Base-by-base conservation (phyloP, 2,888 invertebrate species). In the Gisinianus flammeolus region DNA sequence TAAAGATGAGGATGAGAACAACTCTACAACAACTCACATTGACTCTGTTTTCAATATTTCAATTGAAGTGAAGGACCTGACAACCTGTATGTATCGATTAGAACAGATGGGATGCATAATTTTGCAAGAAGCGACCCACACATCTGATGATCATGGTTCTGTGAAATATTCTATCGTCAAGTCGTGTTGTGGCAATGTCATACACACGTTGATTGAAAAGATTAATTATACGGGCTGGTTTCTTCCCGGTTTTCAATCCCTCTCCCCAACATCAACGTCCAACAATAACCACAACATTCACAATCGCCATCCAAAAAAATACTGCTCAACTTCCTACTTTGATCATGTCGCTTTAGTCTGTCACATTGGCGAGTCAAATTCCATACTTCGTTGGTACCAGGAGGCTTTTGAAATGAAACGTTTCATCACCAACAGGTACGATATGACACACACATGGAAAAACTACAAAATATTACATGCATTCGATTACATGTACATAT, bases 301-400 rank as follows among this genome's bases (percentile, higher is more conserved):
- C 62, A 24, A 54, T 10, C 12, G 5, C 19, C 19, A 22, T 44
- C 35, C 35, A 68, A 76, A 24, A 26, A 31, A 24, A 6, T 33
- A 24, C 28, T 69, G n/a, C 16, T 56, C 72, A 6, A 77, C 74
- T 35, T 85, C 86, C 16, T 85, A 86, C 79, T 83, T 88, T 79
- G 88, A 88, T 83, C 89, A 89, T 84, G 85, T 88, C 6, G 86
- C 88, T 6, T 85, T 87, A 79, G 87, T 86, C 0, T 87, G 87
- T 79, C 79, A 85, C 16, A 79, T 81, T 62, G 88, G 87, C 12
- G 84, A 87, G 74, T 86, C 87, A 3, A 77, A 83, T 64, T 77
- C 80, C 5, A 85, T 88, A 12, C 82, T 88, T 19, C 75, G 84
- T 0, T 89, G 88, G 88, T 89, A 89, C 80, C 86, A 87, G 74